Base-by-base conservation (phyloP, 2,113 vertebrate species). In the Microtus oregoni region DNA sequence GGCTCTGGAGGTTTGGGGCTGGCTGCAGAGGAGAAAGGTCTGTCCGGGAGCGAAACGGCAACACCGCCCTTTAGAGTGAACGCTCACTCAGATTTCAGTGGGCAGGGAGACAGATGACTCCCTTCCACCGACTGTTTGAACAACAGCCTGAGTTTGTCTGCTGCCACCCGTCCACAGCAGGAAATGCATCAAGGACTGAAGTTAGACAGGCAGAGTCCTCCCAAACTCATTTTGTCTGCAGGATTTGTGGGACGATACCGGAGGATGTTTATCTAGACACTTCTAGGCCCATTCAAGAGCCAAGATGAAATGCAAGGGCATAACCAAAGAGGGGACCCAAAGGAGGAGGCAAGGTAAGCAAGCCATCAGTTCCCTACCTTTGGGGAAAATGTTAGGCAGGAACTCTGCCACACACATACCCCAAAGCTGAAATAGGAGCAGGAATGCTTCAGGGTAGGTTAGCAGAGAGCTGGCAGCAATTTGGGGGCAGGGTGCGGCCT, bases 381-480 rank as follows among this genome's bases (percentile, higher is more conserved):
- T 15, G 44, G 68, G 35, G 82, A 41, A 55, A 28, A 50, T 47
- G 24, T 17, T 83, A n/a, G 92, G 95, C 47, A 38, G 50, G 75
- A 47, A 44, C 15, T n/a, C 14, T 65, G 17, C 35, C 35, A 15
- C 14, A 15, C 35, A 8, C 6, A 47, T 61, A 63, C 22, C 61
- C 20, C 61, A 50, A 76, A 96, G 92, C 86, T 94, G 86, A 95
- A 98, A 94, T 70, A 7, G 72, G 63, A 67, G 44, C 95, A 96
- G 92, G 92, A 95, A 96, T 95, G 87, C 52, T 67, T 61, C 50
- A 50, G 96, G 92, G 85, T 92, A 91, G 79, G 81, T 61, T 50
- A 81, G 73, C 78, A 0, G 14, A 78, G 89, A 86, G 10, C 38
- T 4, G 72, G 87, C 61, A 89, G 41, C 79, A 2, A 20, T 85